Evolutionary conservation across 2,797 vertebrate genomes (phyloP).

Genomic region (Phalloptychus januarius): DNA sequence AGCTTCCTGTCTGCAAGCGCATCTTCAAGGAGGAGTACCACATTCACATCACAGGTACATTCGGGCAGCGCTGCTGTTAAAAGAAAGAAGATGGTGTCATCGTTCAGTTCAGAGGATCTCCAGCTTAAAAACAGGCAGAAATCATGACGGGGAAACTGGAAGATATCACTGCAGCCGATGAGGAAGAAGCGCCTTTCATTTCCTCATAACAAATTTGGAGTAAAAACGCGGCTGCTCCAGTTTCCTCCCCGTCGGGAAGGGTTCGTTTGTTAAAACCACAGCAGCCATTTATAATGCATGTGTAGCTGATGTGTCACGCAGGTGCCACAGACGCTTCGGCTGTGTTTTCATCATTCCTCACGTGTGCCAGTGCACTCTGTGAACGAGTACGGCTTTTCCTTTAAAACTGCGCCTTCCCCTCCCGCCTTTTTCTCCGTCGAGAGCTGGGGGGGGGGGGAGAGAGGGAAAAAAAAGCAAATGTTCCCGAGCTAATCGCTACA

Average conservation of each 20-base stretch:
- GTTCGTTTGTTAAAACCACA: constrained; percentile 54
- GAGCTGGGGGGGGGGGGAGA: background rate
- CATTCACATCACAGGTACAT: constrained; percentile 95
- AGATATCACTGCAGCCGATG: constrained; percentile 26
- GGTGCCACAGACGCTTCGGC: constrained; percentile 32
- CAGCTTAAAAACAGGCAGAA: constrained; percentile 4
- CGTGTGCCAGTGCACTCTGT: constrained; percentile 42
- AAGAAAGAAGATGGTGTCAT: background rate
- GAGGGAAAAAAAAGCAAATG: constrained; percentile 54
- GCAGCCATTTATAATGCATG: constrained; percentile 60
- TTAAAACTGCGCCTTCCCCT: constrained; percentile 29
- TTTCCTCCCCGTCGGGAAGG: constrained; percentile 36
- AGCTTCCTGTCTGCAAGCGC: constrained; percentile 91
- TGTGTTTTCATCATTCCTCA: constrained; percentile 46
- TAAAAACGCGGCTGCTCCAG: constrained; percentile 43
- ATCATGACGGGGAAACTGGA: constrained; percentile 33
- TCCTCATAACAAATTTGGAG: constrained; percentile 31
- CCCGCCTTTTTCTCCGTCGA: constrained; percentile 44
- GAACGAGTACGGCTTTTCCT: constrained; percentile 41
- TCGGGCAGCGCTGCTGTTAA: background rate
- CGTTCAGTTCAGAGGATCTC: constrained; percentile 5
- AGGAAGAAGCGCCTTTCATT: constrained; percentile 42
- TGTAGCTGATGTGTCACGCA: constrained; percentile 52
- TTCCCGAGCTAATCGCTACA: constrained; percentile 69
- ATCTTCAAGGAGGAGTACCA: constrained; percentile 97